Base-by-base conservation (phyloP, 2,797 vertebrate genomes). In the Florisuga fusca region DNA sequence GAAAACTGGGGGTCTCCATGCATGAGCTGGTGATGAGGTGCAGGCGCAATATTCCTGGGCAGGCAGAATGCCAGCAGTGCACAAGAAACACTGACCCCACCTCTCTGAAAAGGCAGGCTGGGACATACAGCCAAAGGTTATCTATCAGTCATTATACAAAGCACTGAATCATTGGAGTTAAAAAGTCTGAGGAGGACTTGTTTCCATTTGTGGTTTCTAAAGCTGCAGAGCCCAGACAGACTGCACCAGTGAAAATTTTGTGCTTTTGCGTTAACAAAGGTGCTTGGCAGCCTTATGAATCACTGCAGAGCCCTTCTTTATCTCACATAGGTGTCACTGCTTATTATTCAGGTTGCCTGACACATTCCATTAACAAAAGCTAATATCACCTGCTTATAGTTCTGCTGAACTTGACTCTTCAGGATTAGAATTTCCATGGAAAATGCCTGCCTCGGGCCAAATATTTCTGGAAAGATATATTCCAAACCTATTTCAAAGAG, bases 361-460 rank as follows among this genome's bases (percentile, higher is more conserved):
- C 68, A 85, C 29, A 77, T 87, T 87, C 73, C 63, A 75, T 77
- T 89, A 72, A 72, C 69, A 94, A 84, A 66, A 1, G 10, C 80
- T 89, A 45, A 73, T 95, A 95, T 94, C 77, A 86, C 51, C 83
- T 79, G 43, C 59, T 76, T 84, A 36, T 62, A 69, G 57, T 82
- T 93, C 78, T 86, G 48, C 26, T 48, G 78, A 72, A 87, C 54
- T 86, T 91, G 38, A 89, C 38, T 58, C 51, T 75, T 92, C 31
- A 27, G n/a, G 73, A 80, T 72, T 41, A 94, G 91, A 71, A 66
- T 62, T 87, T 89, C 82, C 38, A 51, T 72, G 64, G 68, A 74
- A 83, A 83, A 93, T 0, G 0, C 36, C 69, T 78, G 69, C 66
- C 62, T 77, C n/a, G 19, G 53, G 79, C 10, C 63, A 91, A 87